These are phyloP conservation scores for Thamnophis elegans DNA, from an alignment of 2,797 vertebrate species.

Conservation along the genomic window DNA sequence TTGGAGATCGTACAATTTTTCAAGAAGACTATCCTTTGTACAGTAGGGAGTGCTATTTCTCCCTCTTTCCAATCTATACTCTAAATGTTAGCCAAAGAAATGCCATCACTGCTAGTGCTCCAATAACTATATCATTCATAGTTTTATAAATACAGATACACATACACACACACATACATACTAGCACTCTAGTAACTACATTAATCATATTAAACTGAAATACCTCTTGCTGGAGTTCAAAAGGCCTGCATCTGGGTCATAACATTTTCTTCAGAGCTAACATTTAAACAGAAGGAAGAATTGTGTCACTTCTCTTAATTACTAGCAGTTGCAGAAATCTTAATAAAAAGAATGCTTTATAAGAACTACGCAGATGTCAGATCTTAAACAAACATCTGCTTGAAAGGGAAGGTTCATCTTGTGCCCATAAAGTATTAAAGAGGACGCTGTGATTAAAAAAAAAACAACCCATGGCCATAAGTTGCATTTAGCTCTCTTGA, in stretches of 20 bases:
- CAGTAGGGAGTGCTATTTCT: not conserved
- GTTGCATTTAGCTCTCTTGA: conserved; percentile 72
- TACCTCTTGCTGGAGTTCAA: conserved; percentile 40
- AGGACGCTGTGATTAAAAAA: conserved; percentile 41
- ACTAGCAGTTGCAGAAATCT: conserved; percentile 69
- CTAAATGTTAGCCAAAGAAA: not conserved
- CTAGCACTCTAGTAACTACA: not conserved
- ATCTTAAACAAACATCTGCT: conserved; percentile 76
- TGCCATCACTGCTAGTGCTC: not conserved
- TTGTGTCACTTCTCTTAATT: conserved; percentile 68
- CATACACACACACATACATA: not conserved
- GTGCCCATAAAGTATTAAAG: conserved; percentile 48
- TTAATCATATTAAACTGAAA: not conserved
- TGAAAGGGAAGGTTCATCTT: conserved; percentile 64
- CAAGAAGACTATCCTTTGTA: not conserved
- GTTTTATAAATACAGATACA: not conserved
- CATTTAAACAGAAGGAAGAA: conserved; percentile 62
- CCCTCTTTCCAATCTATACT: not conserved
- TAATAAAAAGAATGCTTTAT: conserved; percentile 62
- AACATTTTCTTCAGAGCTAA: conserved; percentile 66
- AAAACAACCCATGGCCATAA: conserved; percentile 48
- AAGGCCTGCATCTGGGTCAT: not conserved
- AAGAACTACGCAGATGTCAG: conserved; percentile 70
- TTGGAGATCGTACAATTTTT: not conserved
- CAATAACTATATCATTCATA: not conserved